Evolutionary conservation across 2,797 vertebrate genomes (phyloP), one percentile per base, ranked within the genome.

Genomic region (Chelonia mydas): DNA sequence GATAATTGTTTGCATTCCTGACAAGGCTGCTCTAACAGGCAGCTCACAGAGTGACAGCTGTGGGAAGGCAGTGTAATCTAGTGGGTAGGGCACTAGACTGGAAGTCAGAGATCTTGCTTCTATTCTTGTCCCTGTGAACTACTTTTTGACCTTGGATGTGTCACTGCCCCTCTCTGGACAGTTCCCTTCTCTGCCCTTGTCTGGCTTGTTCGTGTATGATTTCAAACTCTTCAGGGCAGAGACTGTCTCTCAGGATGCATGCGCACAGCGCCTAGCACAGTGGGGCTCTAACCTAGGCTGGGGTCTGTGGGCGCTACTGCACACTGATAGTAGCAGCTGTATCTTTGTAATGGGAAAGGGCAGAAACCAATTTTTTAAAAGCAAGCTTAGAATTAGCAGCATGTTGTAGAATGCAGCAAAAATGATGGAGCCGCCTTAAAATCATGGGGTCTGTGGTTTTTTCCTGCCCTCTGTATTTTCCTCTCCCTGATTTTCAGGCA

Each of bases 241-340:
- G 31, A 37, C 7, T 9, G 50, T 41, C 50, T 37, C 12, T 7
- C 33, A 37, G 16, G 33, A 41, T 11, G 65, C 13, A 1, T 15
- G 50, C 33, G 7, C 55, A 15, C 12, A 5, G 45, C 2, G 1
- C 11, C 31, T 37, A 55, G 59, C 13, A 54, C 9, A 72, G 10
- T 7, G 9, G 65, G 65, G 19, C 65, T 31, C n/a, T 37, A 17
- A 37, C 5, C 19, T 37, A 19, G 0, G 28, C 0, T 0, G 11
- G 19, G 85, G 23, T 3, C 41, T 65, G 54, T 17, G 33, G 68
- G 55, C 53, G 2, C 79, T 54, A 31, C 72, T 59, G 82, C 5
- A 74, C 83, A 74, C 76, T 61, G 31, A 23, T 21, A 2, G 28
- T 28, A 61, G 41, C 45, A 23, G 5, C 55, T 12, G 45, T 2